Percentiles rank a stretch among this genome's conserved stretches.
These are phyloP conservation scores for Eupithecia insigniata DNA, from an alignment of 2,888 invertebrate genomes.

Conservation along the genomic window DNA sequence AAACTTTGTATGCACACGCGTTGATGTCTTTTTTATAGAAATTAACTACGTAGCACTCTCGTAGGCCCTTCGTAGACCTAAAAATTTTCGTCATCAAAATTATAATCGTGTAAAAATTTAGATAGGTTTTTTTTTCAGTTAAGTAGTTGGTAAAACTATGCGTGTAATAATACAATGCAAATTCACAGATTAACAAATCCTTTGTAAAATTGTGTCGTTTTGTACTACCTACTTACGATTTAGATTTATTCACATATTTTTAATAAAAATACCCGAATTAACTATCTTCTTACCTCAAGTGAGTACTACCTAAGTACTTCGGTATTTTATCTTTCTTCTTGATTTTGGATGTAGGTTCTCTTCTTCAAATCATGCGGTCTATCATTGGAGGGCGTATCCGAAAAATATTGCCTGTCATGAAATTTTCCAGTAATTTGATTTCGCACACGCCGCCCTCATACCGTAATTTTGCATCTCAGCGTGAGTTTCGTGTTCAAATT, in stretches of 20 bases:
- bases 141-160: neutral
- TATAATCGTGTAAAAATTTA: neutral
- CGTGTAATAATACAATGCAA: neutral
- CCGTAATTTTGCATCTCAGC: constrained; percentile 81
- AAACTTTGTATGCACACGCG: constrained; percentile 10
- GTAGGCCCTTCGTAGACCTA: neutral
- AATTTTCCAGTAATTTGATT: constrained; percentile 76
- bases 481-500: constrained; percentile 82
- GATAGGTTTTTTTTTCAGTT: neutral
- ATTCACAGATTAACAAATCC: neutral
- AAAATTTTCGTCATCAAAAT: neutral
- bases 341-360: neutral
- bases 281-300: too few species aligned
- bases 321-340: neutral
- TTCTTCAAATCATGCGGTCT: constrained; percentile 26
- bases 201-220: neutral
- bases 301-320: too few species aligned
- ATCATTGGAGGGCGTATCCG: constrained; percentile 39
- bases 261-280: too few species aligned
- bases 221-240: too few species aligned
- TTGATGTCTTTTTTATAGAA: constrained; percentile 31
- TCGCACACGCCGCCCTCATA: constrained; percentile 69
- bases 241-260: neutral
- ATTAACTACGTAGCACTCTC: constrained; percentile 1
- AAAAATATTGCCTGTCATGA: constrained; percentile 55